phyloP scores from a whole-genome alignment of 2,797 vertebrate species.

The Hozukius guyotensis region DNA sequence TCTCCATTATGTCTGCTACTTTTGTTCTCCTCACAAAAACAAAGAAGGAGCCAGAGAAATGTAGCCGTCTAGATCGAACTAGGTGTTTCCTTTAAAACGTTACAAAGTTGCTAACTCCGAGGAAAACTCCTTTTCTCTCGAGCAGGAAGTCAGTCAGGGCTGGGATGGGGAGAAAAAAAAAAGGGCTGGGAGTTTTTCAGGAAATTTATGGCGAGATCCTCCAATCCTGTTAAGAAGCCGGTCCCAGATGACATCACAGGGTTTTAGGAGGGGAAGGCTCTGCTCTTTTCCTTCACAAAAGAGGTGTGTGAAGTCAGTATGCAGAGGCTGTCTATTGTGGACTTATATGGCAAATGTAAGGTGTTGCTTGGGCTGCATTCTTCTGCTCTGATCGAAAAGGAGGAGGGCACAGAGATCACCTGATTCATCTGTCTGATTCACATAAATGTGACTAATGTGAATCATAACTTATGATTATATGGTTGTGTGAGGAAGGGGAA shows the following conservation, averaged over 20 bases:
- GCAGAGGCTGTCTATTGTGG: slow-evolving; percentile 48
- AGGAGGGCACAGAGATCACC: neutral
- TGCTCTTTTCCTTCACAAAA: slow-evolving; percentile 50
- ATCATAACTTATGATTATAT: neutral
- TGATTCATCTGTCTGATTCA: slow-evolving; percentile 3
- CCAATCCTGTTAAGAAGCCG: slow-evolving; percentile 78
- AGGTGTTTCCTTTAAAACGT: neutral
- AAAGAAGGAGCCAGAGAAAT: neutral
- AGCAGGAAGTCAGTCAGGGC: slow-evolving; percentile 70
- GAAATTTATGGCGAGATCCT: slow-evolving; percentile 79
- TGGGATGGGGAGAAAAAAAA: slow-evolving; percentile 40
- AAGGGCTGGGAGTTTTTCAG: slow-evolving; percentile 76
- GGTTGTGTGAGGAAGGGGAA: no score
- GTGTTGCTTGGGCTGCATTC: slow-evolving; percentile 53
- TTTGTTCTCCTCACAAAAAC: neutral
- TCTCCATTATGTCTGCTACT: slow-evolving; percentile 79
- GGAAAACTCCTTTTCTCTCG: slow-evolving; percentile 29
- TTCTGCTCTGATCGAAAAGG: slow-evolving; percentile 19
- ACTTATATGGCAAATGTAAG: slow-evolving; percentile 74
- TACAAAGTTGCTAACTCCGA: slow-evolving; percentile 25
- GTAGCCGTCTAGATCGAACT: neutral
- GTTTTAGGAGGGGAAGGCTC: slow-evolving; percentile 69
- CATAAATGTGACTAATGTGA: neutral
- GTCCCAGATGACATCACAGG: slow-evolving; percentile 81
- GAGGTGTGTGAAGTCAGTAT: slow-evolving; percentile 48